Percentiles rank a stretch among this genome's conserved stretches.
Conservation (phyloP, 2,797 vertebrate species). For the Pelochelys cantorii region DNA sequence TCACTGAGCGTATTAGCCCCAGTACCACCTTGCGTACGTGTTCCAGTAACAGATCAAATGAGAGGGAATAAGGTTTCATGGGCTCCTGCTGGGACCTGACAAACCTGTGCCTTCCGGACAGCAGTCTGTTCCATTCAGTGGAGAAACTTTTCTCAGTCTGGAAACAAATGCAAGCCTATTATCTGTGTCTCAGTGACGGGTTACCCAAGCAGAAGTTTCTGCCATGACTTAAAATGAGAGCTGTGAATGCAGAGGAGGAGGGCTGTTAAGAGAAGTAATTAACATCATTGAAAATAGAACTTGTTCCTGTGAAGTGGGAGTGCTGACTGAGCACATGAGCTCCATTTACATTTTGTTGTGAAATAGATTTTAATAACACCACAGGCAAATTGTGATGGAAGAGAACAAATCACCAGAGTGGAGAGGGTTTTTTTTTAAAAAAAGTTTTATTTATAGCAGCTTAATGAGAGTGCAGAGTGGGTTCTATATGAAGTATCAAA, state of each 20-base stretch:
- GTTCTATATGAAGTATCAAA: neutral
- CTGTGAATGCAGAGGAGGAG: neutral
- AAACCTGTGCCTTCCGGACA: neutral
- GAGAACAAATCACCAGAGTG: conserved; percentile 7
- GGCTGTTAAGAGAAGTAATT: conserved; percentile 46
- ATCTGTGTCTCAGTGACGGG: neutral
- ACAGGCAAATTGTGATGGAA: neutral
- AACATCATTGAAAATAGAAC: conserved; percentile 27
- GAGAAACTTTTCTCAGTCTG: neutral
- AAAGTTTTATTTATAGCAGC: conserved; percentile 28
- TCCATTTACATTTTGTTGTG: conserved; percentile 19
- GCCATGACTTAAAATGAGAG: conserved; percentile 12
- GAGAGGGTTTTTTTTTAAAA: neutral
- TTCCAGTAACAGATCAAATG: neutral
- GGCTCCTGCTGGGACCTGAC: neutral
- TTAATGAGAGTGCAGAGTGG: neutral
- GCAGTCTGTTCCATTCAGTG: neutral
- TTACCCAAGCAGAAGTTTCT: conserved; percentile 14
- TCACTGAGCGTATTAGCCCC: neutral
- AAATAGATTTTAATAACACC: conserved; percentile 6
- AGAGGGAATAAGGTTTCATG: neutral
- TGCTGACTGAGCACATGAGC: conserved; percentile 13
- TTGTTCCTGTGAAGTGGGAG: conserved; percentile 54
- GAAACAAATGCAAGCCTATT: neutral
- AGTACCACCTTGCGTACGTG: neutral